Conservation (phyloP, 2,797 vertebrate genomes). For the Myotis planiceps region DNA sequence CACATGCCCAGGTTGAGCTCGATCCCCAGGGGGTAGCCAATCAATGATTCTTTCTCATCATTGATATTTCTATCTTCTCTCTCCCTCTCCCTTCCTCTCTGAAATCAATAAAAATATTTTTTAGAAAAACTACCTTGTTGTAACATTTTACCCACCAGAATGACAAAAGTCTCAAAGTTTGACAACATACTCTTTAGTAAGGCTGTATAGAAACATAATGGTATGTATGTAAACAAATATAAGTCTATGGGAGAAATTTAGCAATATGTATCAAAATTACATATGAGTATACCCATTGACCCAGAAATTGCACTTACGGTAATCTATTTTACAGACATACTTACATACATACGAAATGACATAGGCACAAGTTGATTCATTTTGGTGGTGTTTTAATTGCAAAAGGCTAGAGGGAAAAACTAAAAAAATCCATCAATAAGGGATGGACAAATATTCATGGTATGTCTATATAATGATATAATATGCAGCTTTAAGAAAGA, state of each 20-base stretch:
- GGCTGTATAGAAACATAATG: neutral
- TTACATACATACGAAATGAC: neutral
- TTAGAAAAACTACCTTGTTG: neutral
- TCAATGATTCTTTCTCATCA: too few species aligned
- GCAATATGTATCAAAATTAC: slow-evolving; percentile 12
- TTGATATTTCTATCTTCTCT: too few species aligned
- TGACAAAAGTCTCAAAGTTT: neutral
- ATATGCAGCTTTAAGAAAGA: neutral
- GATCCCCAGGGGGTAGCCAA: too few species aligned
- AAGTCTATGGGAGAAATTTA: neutral
- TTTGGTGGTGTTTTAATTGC: neutral
- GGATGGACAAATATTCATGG: neutral
- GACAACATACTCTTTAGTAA: neutral
- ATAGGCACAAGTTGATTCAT: neutral
- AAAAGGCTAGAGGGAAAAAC: neutral
- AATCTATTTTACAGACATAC: neutral
- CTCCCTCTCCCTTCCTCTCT: too few species aligned
- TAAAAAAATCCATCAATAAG: neutral
- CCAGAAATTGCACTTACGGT: neutral
- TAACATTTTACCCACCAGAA: neutral
- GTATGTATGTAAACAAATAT: neutral
- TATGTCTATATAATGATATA: neutral
- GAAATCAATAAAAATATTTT: too few species aligned
- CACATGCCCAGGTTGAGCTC: too few species aligned
- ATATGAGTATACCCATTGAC: slow-evolving; percentile 1